These are phyloP conservation scores for Mobula birostris DNA, from an alignment of 2,113 vertebrate genomes.

Conservation along the genomic window DNA sequence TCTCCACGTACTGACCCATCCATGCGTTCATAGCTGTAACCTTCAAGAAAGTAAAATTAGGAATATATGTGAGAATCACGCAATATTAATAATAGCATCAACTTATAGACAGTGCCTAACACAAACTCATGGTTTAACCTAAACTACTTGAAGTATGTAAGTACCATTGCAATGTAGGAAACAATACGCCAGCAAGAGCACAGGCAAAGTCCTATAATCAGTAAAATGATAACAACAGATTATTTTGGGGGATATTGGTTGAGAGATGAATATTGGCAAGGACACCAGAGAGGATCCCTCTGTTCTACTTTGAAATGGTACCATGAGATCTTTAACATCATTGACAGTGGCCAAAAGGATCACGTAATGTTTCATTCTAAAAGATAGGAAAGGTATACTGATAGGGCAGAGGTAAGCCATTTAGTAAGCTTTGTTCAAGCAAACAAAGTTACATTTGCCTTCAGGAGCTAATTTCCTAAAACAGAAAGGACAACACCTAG, in stretches of 20 bases:
- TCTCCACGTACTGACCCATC: conserved; percentile 84
- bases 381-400: background rate
- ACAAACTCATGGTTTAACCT: background rate
- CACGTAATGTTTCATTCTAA: background rate
- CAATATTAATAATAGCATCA: background rate
- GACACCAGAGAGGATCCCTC: background rate
- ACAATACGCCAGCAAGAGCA: background rate
- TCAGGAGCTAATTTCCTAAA: background rate
- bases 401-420: no score
- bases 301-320: background rate
- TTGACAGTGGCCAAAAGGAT: no score
- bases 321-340: background rate
- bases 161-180: background rate
- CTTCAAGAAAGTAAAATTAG: conserved; percentile 50
- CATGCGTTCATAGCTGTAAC: conserved; percentile 85
- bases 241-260: background rate
- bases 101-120: background rate
- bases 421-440: background rate
- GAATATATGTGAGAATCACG: background rate
- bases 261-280: background rate
- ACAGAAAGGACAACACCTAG: background rate
- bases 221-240: background rate
- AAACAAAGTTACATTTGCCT: background rate
- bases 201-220: background rate
- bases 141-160: background rate